Conservation (phyloP, 1,140 invertebrate genomes). For the Heliconius eleuchia region DNA sequence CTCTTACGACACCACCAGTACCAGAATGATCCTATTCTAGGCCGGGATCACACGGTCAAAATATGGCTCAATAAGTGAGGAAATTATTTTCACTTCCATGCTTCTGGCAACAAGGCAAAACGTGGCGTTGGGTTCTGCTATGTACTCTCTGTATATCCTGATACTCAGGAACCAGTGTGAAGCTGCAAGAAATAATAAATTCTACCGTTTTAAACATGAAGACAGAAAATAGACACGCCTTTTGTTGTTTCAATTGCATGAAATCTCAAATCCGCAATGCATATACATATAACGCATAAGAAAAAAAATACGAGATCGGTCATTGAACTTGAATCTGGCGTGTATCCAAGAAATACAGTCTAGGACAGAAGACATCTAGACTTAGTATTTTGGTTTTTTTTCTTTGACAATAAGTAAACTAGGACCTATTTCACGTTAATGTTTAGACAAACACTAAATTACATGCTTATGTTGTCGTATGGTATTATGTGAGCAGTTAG, state of each 20-base stretch:
- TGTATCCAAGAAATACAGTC: conserved; percentile 8
- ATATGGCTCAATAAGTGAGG: too few species aligned
- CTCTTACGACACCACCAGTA: too few species aligned
- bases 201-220: background rate
- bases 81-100: too few species aligned
- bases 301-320: conserved; percentile 9
- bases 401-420: background rate
- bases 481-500: too few species aligned
- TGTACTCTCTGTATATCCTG: too few species aligned
- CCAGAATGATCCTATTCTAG: too few species aligned
- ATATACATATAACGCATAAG: background rate
- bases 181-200: background rate
- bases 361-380: conserved; percentile 1
- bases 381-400: background rate
- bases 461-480: too few species aligned
- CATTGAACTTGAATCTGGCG: background rate
- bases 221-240: background rate
- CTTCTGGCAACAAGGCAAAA: too few species aligned
- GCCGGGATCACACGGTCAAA: too few species aligned
- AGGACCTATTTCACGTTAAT: background rate
- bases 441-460: too few species aligned
- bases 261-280: conserved; percentile 7
- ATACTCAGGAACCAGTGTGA: too few species aligned
- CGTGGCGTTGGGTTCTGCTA: too few species aligned
- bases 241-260: background rate